A percentile compares a stretch with the other conserved stretches of the same genome.
Evolutionary conservation across 1,140 invertebrate species (phyloP).

Genomic region (Glomeris maerens): DNA sequence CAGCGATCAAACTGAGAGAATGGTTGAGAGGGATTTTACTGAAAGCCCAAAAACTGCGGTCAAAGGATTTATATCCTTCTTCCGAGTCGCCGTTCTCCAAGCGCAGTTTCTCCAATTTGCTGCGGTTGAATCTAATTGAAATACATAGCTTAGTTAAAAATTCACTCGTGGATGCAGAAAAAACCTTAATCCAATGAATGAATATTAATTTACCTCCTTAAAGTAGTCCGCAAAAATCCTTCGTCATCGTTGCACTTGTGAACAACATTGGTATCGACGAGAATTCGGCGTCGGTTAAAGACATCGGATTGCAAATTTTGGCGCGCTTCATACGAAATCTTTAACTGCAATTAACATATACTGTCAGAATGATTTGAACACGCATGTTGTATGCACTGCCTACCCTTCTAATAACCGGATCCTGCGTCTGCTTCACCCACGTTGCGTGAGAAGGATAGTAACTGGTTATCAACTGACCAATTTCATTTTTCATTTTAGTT

Average conservation of each 20-base stretch:
- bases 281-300: conserved; percentile 41
- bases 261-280: conserved; percentile 69
- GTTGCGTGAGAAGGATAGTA: conserved; percentile 71
- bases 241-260: conserved; percentile 61
- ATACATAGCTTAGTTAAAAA: too few relatives aligned
- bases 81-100: conserved; percentile 60
- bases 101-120: conserved; percentile 67
- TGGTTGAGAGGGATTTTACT: conserved; percentile 61
- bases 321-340: conserved; percentile 67
- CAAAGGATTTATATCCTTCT: conserved; percentile 74
- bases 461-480: conserved; percentile 78
- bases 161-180: too few relatives aligned
- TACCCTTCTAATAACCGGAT: conserved; percentile 45
- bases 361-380: background rate
- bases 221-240: conserved; percentile 70
- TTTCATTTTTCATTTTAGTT: conserved; percentile 70
- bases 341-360: conserved; percentile 5
- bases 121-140: conserved; percentile 56
- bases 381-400: conserved; percentile 4
- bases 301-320: conserved; percentile 65
- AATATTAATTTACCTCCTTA: conserved; percentile 42
- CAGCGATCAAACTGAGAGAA: conserved; percentile 65
- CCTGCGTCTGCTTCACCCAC: conserved; percentile 71
- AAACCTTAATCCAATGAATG: background rate
- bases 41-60: conserved; percentile 78